These are phyloP conservation scores for Ormyrus nitidulus DNA, from an alignment of 2,888 invertebrate genomes.

Conservation along the genomic window DNA sequence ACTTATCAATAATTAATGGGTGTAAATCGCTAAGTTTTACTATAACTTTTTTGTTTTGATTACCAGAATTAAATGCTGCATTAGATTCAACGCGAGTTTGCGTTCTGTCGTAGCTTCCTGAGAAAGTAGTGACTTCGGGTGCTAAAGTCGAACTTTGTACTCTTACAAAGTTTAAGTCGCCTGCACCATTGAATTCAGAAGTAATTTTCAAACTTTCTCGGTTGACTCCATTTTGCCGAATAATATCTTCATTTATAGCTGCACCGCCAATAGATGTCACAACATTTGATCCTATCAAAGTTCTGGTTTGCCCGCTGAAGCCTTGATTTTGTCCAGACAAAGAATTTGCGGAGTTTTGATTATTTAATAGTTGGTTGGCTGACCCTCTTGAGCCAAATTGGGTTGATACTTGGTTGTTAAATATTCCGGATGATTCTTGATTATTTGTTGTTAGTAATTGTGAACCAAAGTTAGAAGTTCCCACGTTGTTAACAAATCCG, in stretches of 20 bases:
- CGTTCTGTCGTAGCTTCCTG: conserved; percentile 49
- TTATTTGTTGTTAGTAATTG: neutral
- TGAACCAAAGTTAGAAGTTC: conserved; percentile 1
- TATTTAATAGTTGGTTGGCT: neutral
- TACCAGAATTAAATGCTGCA: conserved; percentile 70
- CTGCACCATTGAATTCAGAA: conserved; percentile 28
- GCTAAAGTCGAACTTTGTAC: conserved; percentile 29
- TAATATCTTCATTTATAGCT: conserved; percentile 4
- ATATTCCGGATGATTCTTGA: neutral
- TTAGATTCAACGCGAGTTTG: conserved; percentile 34
- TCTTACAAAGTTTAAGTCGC: neutral
- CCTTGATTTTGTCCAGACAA: conserved; percentile 41
- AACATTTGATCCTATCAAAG: conserved; percentile 52
- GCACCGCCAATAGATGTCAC: conserved; percentile 48
- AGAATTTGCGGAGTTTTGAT: conserved; percentile 2
- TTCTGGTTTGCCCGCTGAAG: conserved; percentile 42
- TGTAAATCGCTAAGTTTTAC: conserved; percentile 85
- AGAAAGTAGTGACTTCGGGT: conserved; percentile 60
- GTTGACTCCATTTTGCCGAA: conserved; percentile 31
- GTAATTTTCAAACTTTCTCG: conserved; percentile 19
- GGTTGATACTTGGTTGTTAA: conserved; percentile 6
- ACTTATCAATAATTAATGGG: conserved; percentile 82
- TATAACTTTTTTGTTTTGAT: conserved; percentile 74
- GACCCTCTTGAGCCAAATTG: neutral
- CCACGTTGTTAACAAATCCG: conserved; percentile 27